phyloP scores from a whole-genome alignment of 2,113 vertebrate species.

The Madoqua kirkii region DNA sequence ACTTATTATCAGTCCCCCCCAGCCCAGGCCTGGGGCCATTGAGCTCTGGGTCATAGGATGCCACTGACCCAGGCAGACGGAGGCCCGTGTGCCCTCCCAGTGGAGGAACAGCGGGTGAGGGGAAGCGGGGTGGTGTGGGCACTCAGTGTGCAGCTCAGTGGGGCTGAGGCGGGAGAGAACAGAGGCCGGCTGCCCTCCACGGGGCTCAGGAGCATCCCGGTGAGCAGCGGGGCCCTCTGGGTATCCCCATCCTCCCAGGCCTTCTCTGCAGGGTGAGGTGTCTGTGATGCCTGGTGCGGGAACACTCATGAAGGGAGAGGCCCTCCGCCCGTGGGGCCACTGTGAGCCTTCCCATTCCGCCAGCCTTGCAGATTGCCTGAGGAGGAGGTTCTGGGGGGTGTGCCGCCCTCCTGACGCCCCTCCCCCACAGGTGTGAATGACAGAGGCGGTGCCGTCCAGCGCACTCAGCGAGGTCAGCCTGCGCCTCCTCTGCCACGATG shows the following conservation, averaged over 20 bases:
- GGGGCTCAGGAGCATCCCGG: background rate
- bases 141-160: background rate
- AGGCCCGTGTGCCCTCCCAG: background rate
- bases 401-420: background rate
- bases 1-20: background rate
- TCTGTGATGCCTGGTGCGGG: background rate
- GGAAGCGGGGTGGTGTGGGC: background rate
- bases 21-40: background rate
- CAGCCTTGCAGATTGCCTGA: background rate
- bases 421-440: slow-evolving; percentile 94
- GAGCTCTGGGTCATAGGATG: background rate
- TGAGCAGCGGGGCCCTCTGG: background rate
- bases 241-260: background rate
- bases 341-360: background rate
- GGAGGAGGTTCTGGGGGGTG: background rate
- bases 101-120: background rate
- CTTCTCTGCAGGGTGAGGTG: background rate
- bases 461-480: slow-evolving; percentile 96
- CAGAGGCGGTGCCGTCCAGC: slow-evolving; percentile 93
- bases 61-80: background rate
- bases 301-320: background rate
- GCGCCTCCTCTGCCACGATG: slow-evolving; percentile 98
- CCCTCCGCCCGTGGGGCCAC: fast-evolving
- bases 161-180: background rate
- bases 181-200: background rate